Evolutionary conservation across 2,113 vertebrate species (phyloP).

Genomic region (Micromys minutus): DNA sequence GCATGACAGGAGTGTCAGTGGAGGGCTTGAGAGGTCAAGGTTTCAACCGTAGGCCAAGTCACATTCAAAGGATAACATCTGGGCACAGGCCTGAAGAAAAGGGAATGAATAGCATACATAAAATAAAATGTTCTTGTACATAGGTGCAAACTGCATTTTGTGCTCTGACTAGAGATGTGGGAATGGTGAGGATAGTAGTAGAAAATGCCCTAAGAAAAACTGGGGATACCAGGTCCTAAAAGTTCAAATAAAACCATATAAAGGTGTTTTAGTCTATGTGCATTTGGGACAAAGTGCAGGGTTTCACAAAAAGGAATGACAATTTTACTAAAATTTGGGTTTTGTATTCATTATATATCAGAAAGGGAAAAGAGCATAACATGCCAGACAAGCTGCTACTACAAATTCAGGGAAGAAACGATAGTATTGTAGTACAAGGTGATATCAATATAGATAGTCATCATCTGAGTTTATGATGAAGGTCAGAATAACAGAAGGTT

Average conservation of each 20-base stretch:
- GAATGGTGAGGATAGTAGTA: neutral
- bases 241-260: neutral
- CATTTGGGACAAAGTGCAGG: neutral
- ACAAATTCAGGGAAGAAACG: neutral
- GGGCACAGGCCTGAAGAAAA: neutral
- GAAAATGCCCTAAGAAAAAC: neutral
- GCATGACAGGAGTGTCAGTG: neutral
- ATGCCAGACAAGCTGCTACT: neutral
- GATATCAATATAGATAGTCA: neutral
- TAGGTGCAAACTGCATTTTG: neutral
- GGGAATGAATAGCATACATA: neutral
- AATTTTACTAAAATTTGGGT: constrained; percentile 44
- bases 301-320: constrained; percentile 12
- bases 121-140: neutral
- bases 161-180: neutral
- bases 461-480: neutral
- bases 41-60: neutral
- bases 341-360: neutral
- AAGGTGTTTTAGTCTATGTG: neutral
- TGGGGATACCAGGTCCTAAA: neutral
- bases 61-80: neutral
- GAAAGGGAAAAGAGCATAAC: neutral
- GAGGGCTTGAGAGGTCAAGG: neutral
- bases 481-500: constrained; percentile 23
- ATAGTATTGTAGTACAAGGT: neutral